Evolutionary conservation across 1,140 invertebrate species (phyloP).

Genomic region (Ips typographus): DNA sequence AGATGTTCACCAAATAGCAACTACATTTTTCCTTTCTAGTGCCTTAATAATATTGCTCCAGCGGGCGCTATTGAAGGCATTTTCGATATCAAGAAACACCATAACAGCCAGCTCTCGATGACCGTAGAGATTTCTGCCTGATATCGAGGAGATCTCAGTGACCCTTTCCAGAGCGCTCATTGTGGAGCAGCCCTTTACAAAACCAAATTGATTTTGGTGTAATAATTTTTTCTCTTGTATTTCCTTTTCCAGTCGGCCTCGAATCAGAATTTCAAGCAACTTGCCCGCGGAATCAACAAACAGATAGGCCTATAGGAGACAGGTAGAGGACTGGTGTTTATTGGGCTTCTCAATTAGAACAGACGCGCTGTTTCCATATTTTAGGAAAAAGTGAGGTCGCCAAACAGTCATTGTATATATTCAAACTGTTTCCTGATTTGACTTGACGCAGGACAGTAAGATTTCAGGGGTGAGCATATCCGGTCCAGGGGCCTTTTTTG

Average conservation of each 20-base stretch:
- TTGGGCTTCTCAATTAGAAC: not conserved
- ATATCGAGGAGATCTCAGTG: not conserved
- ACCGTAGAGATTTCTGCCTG: not conserved
- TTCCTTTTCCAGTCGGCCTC: too few relatives aligned
- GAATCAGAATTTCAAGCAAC: too few relatives aligned
- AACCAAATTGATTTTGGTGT: not conserved
- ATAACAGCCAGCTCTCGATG: not conserved
- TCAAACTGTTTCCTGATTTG: not conserved
- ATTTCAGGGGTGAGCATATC: not conserved
- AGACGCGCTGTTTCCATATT: not conserved
- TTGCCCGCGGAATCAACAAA: too few relatives aligned
- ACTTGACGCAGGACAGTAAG: not conserved
- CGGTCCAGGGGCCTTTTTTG: not conserved
- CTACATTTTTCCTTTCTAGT: too few relatives aligned
- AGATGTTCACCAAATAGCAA: too few relatives aligned
- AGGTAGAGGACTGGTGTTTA: not conserved
- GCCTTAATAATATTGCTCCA: not conserved
- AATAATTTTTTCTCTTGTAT: not conserved
- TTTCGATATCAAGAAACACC: not conserved
- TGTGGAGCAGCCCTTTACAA: too few relatives aligned
- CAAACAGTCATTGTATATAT: not conserved
- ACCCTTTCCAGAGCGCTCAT: too few relatives aligned
- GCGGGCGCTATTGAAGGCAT: not conserved
- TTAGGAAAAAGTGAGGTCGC: not conserved
- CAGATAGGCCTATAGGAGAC: too few relatives aligned